Conservation (phyloP, 1,140 invertebrate genomes). For the Pseudoatta argentina region DNA sequence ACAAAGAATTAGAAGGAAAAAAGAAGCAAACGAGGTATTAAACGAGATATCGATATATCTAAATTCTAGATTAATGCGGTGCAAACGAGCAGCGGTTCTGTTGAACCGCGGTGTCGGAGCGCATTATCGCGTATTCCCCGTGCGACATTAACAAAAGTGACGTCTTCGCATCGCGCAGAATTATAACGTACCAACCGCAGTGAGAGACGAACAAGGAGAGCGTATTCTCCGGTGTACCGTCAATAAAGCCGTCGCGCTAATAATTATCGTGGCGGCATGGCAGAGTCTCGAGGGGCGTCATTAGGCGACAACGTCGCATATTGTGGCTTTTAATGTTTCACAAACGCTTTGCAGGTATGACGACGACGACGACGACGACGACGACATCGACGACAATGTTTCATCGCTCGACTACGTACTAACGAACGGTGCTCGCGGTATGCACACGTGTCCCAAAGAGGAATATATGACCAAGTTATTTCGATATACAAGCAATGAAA, state of each 20-base stretch:
- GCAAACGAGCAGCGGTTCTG: constrained; percentile 30
- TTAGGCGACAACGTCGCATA: constrained; percentile 57
- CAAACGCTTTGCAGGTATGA: constrained; percentile 54
- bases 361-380: background rate
- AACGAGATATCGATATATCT: constrained; percentile 3
- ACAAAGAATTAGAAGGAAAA: background rate
- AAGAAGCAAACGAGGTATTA: constrained; percentile 1
- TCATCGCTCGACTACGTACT: constrained; percentile 33
- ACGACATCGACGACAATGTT: background rate
- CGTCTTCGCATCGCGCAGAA: constrained; percentile 46
- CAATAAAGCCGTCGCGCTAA: constrained; percentile 59
- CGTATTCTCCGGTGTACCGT: constrained; percentile 57
- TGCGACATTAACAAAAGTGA: constrained; percentile 51
- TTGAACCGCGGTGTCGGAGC: constrained; percentile 16
- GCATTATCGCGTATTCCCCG: constrained; percentile 54
- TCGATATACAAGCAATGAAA: constrained; percentile 37
- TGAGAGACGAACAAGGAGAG: constrained; percentile 23
- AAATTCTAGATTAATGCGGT: constrained; percentile 24
- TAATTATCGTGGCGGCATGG: constrained; percentile 50
- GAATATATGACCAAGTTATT: constrained; percentile 41
- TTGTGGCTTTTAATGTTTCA: constrained; percentile 58
- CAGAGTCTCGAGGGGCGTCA: constrained; percentile 47
- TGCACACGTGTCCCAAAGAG: constrained; percentile 26
- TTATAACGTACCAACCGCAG: constrained; percentile 36
- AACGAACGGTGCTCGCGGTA: constrained; percentile 6